Base-by-base conservation (phyloP, 2,888 invertebrate species). In the Cinara cedri region DNA sequence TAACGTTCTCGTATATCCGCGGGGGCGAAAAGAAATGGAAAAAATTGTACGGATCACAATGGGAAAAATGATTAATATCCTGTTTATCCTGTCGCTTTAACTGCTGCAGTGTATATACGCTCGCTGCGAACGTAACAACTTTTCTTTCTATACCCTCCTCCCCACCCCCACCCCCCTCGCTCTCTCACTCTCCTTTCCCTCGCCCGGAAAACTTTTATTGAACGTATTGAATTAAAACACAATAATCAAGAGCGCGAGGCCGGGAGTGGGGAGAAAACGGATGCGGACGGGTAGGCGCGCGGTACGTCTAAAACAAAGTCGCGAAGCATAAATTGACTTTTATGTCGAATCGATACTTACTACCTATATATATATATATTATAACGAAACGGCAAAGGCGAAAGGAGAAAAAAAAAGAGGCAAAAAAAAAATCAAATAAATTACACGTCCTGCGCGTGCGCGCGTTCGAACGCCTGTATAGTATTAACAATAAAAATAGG, bases 321-420 rank as follows among this genome's bases (percentile, higher is more conserved):
- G 14, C 49, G 51, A 49, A 10, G 49, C 49, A 14, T 49, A 49
- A 13, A 49, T 49, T 34, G 34, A 34, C 34, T 34, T 60, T 60
- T 60, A 60, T 60, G 26, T 60, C 26, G 14, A 60, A 60, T 60
- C 60, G 16, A 60, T 34, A 34, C 34, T 34, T 60, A n/a, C n/a
- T n/a, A n/a, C n/a, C n/a, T n/a, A n/a, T n/a, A n/a, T n/a, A n/a
- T n/a, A n/a, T n/a, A 60, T 60, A 60, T 24, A 16, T 21, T 24
- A 60, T 60, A 26, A 26, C 26, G 9, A 14, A 4, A 34, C 34
- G 34, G 34, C 34, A 34, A 34, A 34, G 34, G 34, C 34, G 34
- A 34, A 34, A 34, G 34, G 6, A 60, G 26, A 60, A 60, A 60
- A 60, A 26, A 60, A 14, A 60, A 26, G 34, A 34, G 34, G 34